These are phyloP conservation scores for Cryptocephalus moraei DNA, from an alignment of 2,888 invertebrate species.

Conservation along the genomic window DNA sequence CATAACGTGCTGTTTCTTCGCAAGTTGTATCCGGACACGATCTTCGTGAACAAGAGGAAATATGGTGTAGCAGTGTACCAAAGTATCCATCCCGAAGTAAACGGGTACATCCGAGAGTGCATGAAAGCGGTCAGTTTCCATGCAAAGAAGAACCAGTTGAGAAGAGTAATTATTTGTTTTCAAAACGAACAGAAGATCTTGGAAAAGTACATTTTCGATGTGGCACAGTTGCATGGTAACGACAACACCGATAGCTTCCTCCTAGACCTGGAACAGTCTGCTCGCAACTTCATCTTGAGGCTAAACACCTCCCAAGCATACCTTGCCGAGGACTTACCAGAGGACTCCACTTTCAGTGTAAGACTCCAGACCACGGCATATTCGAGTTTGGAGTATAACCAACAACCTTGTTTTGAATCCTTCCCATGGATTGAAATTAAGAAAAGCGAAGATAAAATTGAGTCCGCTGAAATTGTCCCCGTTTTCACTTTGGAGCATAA, in stretches of 20 bases:
- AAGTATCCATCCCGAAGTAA: slow-evolving; percentile 54
- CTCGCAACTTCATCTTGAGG: slow-evolving; percentile 51
- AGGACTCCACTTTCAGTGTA: slow-evolving; percentile 50
- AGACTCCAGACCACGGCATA: slow-evolving; percentile 50
- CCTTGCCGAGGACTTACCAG: slow-evolving; percentile 40
- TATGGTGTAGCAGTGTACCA: slow-evolving; percentile 51
- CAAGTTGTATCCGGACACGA: slow-evolving; percentile 52
- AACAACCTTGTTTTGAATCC: slow-evolving; percentile 42
- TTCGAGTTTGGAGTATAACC: slow-evolving; percentile 44
- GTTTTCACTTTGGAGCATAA: slow-evolving; percentile 37
- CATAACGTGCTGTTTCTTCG: slow-evolving; percentile 51
- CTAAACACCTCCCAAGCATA: slow-evolving; percentile 42
- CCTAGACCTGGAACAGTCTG: slow-evolving; percentile 48
- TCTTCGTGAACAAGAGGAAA: slow-evolving; percentile 52
- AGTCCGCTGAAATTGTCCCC: slow-evolving; percentile 36
- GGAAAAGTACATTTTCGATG: slow-evolving; percentile 42
- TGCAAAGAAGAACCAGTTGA: slow-evolving; percentile 41
- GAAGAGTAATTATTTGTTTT: slow-evolving; percentile 41
- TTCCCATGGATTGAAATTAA: slow-evolving; percentile 42
- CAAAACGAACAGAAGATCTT: slow-evolving; percentile 35
- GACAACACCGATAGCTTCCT: slow-evolving; percentile 45
- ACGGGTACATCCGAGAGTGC: slow-evolving; percentile 49
- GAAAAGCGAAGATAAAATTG: slow-evolving; percentile 21
- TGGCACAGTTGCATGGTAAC: slow-evolving; percentile 13
- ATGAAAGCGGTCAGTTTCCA: slow-evolving; percentile 43